These are phyloP conservation scores for Anagyrus pseudococci DNA, from an alignment of 2,888 invertebrate genomes.

Conservation along the genomic window DNA sequence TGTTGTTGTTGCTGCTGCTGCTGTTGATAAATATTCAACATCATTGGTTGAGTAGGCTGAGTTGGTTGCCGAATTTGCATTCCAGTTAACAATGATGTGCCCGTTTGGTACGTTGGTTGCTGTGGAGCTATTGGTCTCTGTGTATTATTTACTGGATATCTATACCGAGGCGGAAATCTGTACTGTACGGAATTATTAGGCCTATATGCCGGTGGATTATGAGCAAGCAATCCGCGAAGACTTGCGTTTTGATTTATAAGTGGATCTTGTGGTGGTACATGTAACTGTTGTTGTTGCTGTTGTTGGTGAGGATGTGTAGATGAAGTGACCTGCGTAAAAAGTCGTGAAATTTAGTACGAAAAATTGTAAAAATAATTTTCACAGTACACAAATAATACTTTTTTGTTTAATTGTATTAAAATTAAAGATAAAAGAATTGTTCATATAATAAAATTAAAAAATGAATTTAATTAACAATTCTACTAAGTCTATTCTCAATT, in stretches of 20 bases:
- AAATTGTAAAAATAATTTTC: too few species aligned
- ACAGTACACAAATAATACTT: too few species aligned
- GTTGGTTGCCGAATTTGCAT: slow-evolving; percentile 51
- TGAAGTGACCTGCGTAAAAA: slow-evolving; percentile 62
- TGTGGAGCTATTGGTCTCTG: slow-evolving; percentile 44
- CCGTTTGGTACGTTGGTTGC: slow-evolving; percentile 51
- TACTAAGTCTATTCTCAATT: too few species aligned
- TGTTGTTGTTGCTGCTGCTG: slow-evolving; percentile 49
- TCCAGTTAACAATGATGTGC: slow-evolving; percentile 49
- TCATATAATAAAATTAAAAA: too few species aligned
- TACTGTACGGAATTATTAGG: slow-evolving; percentile 30
- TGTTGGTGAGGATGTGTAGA: slow-evolving; percentile 69
- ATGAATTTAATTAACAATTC: background rate
- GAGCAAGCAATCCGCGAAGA: slow-evolving; percentile 50
- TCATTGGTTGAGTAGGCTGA: slow-evolving; percentile 45
- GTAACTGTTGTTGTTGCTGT: slow-evolving; percentile 55
- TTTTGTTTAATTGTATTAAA: too few species aligned
- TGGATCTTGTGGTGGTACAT: slow-evolving; percentile 32
- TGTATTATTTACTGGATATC: slow-evolving; percentile 15
- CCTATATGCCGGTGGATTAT: slow-evolving; percentile 56
- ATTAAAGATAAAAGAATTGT: too few species aligned
- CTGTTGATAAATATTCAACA: slow-evolving; percentile 48
- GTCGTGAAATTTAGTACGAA: background rate
- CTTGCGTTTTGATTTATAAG: slow-evolving; percentile 51
- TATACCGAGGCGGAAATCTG: slow-evolving; percentile 28